Evolutionary conservation across 2,113 vertebrate species (phyloP).

Genomic region (Mormyrus iriodes): DNA sequence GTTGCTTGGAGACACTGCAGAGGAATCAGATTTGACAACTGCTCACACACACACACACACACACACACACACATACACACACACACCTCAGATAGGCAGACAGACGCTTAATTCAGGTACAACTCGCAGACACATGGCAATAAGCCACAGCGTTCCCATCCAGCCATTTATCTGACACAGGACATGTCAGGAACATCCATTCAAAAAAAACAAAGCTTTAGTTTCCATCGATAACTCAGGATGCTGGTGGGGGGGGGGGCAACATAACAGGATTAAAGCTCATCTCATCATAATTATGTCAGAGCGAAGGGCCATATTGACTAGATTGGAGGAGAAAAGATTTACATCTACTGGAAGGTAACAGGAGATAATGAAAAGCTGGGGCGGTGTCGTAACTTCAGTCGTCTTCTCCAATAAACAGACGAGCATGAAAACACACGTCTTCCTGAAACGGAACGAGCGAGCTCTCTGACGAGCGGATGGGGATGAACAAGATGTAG

Average conservation of each 20-base stretch:
- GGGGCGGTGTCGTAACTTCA: background rate
- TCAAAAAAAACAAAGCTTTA: background rate
- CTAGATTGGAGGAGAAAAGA: background rate
- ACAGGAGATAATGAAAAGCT: background rate
- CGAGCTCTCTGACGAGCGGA: background rate
- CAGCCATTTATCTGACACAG: background rate
- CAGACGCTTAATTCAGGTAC: background rate
- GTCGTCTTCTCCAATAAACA: background rate
- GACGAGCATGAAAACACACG: background rate
- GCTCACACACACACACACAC: too few relatives aligned
- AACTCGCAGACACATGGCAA: background rate
- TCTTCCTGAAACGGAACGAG: background rate
- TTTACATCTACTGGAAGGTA: constrained; percentile 10
- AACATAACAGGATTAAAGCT: background rate
- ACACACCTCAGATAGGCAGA: background rate
- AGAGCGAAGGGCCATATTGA: background rate
- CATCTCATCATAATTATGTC: background rate
- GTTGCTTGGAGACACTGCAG: too few relatives aligned
- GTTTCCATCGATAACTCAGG: background rate
- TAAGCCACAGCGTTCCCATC: background rate
- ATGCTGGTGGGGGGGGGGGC: background rate
- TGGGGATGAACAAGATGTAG: constrained; percentile 7
- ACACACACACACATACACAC: background rate
- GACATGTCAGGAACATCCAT: background rate
- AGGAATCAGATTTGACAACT: background rate